Base-by-base conservation (phyloP, 2,888 invertebrate species). In the Stratiomys singularior region DNA sequence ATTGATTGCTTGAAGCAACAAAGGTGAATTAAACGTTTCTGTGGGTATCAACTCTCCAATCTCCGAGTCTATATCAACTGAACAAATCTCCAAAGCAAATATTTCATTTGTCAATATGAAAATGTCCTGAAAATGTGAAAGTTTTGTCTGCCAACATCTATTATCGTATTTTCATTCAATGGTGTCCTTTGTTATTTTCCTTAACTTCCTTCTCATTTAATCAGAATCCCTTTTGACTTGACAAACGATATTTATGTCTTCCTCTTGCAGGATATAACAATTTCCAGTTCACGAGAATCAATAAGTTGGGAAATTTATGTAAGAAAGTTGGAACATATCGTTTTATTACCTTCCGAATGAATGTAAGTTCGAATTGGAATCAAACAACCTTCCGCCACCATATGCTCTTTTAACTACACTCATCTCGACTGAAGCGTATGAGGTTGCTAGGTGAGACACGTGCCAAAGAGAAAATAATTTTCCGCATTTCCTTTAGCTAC, bases 321-420 rank as follows among this genome's bases (percentile, higher is more conserved):
- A 79, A 77, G 79, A 79, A 79, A 79, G 77, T 79, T 79, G 66
- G 79, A 79, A 77, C 79, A 79, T 79, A 79, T 79, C 79, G 74
- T 79, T 79, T 79, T 79, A 79, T 79, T 79, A 74, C 77, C 72
- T 79, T 74, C 74, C 67, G 58, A 74, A 74, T 56, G 58, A 74
- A 74, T 71, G 47, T 23, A 47, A 71, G 47, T 74, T 66, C 74
- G 74, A 74, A 74, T 74, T 74, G 58, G 74, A 74, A 74, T 58
- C 58, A 58, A 47, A 37, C 11, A 74, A 60, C 69, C 74, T 58
- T 60, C 74, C 60, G 30, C 28, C 30, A n/a, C 72, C 52, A 72
- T 58, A 74, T 74, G 58, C 60, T 60, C 74, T 74, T 74, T 74
- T 74, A 74, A 74, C 44, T 74, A 74, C 74, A 58, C 21, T 60